Conservation (phyloP, 1,140 invertebrate genomes). For the Copidosoma floridanum region DNA sequence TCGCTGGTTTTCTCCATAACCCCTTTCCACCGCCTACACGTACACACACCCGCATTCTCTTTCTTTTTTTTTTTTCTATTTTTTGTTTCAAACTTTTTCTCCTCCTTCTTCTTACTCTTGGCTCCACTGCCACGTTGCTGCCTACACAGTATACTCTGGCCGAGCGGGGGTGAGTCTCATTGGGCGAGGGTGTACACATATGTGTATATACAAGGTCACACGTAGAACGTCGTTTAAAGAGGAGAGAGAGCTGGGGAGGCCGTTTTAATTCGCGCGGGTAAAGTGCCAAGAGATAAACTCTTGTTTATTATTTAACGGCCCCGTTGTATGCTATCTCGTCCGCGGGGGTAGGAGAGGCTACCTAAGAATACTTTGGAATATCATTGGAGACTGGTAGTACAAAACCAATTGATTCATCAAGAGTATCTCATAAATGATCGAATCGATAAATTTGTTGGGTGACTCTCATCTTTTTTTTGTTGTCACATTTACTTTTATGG, state of each 20-base stretch:
- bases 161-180: too few species aligned
- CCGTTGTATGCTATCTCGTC: too few species aligned
- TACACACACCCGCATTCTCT: slow-evolving; percentile 23
- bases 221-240: neutral
- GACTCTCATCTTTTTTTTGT: too few species aligned
- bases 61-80: neutral
- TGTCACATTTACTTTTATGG: too few species aligned
- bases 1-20: slow-evolving; percentile 29
- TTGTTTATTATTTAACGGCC: too few species aligned
- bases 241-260: neutral
- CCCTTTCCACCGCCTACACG: slow-evolving; percentile 22
- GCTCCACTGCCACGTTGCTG: slow-evolving; percentile 31
- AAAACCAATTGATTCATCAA: too few species aligned
- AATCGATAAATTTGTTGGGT: too few species aligned
- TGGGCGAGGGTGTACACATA: slow-evolving; percentile 1
- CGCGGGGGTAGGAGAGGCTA: too few species aligned
- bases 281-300: too few species aligned
- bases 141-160: slow-evolving; percentile 51
- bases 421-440: too few species aligned
- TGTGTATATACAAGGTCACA: neutral
- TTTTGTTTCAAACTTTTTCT: slow-evolving; percentile 16
- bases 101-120: slow-evolving; percentile 22
- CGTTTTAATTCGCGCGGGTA: slow-evolving; percentile 8
- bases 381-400: too few species aligned
- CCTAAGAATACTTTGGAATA: too few species aligned